phyloP scores from a whole-genome alignment of 2,113 vertebrate genomes.

The Seriola quinqueradiata region DNA sequence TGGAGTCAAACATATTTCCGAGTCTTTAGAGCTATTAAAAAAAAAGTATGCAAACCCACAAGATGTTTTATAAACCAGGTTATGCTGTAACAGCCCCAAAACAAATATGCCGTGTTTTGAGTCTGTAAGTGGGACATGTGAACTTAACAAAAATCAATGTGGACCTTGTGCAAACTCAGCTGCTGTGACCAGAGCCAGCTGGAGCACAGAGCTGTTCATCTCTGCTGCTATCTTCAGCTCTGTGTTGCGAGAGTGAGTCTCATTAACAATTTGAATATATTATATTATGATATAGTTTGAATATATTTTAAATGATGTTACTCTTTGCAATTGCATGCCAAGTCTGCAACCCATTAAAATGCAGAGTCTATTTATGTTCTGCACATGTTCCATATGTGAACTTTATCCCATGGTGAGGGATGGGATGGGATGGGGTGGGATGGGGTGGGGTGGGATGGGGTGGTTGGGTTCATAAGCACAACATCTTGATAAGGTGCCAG shows the following conservation, averaged over 20 bases:
- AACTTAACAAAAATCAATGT: conserved; percentile 10
- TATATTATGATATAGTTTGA: background rate
- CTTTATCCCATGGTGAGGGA: background rate
- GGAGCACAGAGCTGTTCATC: background rate
- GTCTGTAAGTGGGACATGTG: background rate
- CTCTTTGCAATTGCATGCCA: background rate
- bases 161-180: background rate
- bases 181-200: background rate
- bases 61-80: background rate
- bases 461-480: conserved; percentile 8
- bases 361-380: background rate
- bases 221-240: conserved; percentile 5
- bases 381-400: conserved; percentile 15
- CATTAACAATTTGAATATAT: background rate
- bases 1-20: background rate
- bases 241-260: background rate
- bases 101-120: conserved; percentile 8
- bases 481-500: conserved; percentile 30
- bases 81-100: conserved; percentile 9
- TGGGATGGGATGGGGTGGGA: too few relatives aligned
- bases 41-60: background rate
- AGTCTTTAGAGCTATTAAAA: background rate
- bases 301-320: background rate
- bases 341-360: conserved; percentile 12
- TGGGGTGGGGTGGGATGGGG: too few relatives aligned